phyloP scores from a whole-genome alignment of 2,113 vertebrate genomes.

The Pygoscelis adeliae region DNA sequence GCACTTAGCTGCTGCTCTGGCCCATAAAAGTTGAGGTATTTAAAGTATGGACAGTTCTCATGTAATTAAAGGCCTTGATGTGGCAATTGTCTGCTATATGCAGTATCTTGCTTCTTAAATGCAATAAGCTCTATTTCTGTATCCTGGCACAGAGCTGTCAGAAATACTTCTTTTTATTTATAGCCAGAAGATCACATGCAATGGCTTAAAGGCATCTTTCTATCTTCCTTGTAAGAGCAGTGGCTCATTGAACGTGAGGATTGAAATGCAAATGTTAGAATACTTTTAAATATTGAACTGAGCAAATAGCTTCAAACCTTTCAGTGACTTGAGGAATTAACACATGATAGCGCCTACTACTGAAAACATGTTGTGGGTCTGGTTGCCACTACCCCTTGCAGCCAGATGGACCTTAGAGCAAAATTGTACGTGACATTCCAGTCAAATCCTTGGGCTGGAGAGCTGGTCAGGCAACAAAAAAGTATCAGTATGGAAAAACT shows the following conservation, averaged over 20 bases:
- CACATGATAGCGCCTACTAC: neutral
- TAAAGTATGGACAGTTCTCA: constrained; percentile 40
- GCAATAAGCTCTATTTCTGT: neutral
- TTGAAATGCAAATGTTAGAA: neutral
- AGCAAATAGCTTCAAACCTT: neutral
- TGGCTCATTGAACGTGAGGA: neutral
- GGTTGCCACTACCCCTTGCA: neutral
- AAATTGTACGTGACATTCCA: neutral
- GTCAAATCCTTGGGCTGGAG: neutral
- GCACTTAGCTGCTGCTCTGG: constrained; percentile 19
- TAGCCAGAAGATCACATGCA: rapidly evolving
- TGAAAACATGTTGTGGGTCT: neutral
- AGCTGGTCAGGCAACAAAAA: neutral
- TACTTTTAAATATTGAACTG: neutral
- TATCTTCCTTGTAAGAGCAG: neutral
- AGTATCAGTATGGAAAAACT: neutral
- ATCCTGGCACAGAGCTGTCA: neutral
- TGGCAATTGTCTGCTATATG: neutral
- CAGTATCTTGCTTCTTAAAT: constrained; percentile 6
- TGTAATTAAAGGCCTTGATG: constrained; percentile 57
- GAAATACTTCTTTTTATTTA: neutral
- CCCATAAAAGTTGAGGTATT: constrained; percentile 44
- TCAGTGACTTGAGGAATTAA: neutral
- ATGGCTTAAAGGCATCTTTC: neutral
- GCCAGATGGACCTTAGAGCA: neutral